Conservation (phyloP, 1,140 invertebrate species). For the Lepidurus couesii region DNA sequence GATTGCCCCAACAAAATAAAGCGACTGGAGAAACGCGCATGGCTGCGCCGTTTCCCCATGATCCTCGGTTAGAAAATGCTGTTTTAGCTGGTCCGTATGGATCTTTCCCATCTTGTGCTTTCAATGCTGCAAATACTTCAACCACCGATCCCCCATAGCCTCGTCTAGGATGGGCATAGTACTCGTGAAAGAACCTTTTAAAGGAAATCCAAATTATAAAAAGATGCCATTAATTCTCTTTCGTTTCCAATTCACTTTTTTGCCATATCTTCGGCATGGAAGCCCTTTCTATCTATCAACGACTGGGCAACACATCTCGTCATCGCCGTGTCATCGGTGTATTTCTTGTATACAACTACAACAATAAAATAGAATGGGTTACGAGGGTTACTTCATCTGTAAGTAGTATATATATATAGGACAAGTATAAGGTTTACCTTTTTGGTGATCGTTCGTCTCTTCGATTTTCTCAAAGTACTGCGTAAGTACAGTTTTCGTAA, state of each 20-base stretch:
- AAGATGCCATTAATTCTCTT: not conserved
- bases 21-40: constrained; percentile 69
- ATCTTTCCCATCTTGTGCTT: constrained; percentile 54
- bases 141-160: constrained; percentile 61
- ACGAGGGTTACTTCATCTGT: constrained; percentile 30
- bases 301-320: constrained; percentile 58
- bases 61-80: constrained; percentile 65
- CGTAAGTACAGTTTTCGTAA: constrained; percentile 52
- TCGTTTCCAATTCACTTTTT: constrained; percentile 43
- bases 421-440: constrained; percentile 46
- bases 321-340: constrained; percentile 76
- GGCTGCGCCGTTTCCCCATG: constrained; percentile 70
- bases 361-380: constrained; percentile 32
- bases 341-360: constrained; percentile 56
- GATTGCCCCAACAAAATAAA: constrained; percentile 55
- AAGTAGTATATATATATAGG: constrained; percentile 33
- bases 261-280: constrained; percentile 55
- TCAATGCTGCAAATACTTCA: constrained; percentile 58
- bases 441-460: constrained; percentile 47
- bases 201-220: constrained; percentile 23
- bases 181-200: constrained; percentile 58
- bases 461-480: constrained; percentile 56
- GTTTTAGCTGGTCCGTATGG: constrained; percentile 57
- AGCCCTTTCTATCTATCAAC: constrained; percentile 54
- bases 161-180: constrained; percentile 56